phyloP scores from a whole-genome alignment of 2,113 vertebrate species.

The Thalassoma bifasciatum region DNA sequence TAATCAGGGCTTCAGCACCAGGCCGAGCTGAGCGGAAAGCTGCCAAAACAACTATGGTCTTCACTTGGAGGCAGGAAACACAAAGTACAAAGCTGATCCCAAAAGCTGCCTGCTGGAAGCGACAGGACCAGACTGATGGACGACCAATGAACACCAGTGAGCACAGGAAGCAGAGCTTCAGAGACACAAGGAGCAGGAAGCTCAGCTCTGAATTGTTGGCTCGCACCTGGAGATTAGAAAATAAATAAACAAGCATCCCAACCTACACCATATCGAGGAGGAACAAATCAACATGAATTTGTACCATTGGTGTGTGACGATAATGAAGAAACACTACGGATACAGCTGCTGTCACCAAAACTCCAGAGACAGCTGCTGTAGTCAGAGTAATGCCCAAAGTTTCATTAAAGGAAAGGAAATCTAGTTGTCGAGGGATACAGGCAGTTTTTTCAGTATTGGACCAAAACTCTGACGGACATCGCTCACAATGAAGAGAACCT shows the following conservation, averaged over 20 bases:
- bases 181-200: slow-evolving; percentile 79
- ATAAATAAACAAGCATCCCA: not conserved
- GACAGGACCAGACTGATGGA: slow-evolving; percentile 76
- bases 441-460: slow-evolving; percentile 71
- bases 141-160: slow-evolving; percentile 81
- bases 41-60: slow-evolving; percentile 82
- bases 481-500: slow-evolving; percentile 77
- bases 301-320: slow-evolving; percentile 76
- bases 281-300: too few relatives aligned
- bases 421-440: slow-evolving; percentile 76
- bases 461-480: slow-evolving; percentile 81
- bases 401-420: slow-evolving; percentile 80
- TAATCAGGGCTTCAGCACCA: slow-evolving; percentile 67
- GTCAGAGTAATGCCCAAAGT: slow-evolving; percentile 78
- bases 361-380: slow-evolving; percentile 71
- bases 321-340: slow-evolving; percentile 72
- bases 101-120: slow-evolving; percentile 81
- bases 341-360: slow-evolving; percentile 73
- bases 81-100: slow-evolving; percentile 83
- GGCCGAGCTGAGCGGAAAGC: slow-evolving; percentile 76
- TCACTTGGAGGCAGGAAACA: slow-evolving; percentile 81
- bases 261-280: too few relatives aligned
- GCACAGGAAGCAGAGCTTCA: slow-evolving; percentile 83
- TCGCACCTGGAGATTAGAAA: slow-evolving; percentile 59
- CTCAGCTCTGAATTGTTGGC: slow-evolving; percentile 85